Conservation (phyloP, 2,113 vertebrate species). For the Grammatotria lemairii region DNA sequence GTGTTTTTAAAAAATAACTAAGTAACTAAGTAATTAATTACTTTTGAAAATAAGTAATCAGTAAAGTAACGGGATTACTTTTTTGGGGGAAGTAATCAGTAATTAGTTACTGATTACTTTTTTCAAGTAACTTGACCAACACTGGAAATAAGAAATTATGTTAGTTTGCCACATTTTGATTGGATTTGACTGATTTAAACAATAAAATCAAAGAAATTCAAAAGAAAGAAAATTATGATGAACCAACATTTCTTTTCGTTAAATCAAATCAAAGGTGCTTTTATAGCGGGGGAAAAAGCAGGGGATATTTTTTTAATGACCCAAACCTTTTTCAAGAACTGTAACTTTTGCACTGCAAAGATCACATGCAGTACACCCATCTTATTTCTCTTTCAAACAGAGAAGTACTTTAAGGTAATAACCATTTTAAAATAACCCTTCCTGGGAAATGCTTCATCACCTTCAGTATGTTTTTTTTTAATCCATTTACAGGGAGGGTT, state of each 20-base stretch:
- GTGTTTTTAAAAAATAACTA: too few species aligned
- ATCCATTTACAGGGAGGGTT: constrained; percentile 59
- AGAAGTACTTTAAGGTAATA: background rate
- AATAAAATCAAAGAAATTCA: background rate
- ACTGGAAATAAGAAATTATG: background rate
- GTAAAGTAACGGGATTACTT: too few species aligned
- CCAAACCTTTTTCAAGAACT: background rate
- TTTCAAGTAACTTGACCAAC: too few species aligned
- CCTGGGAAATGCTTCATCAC: constrained; percentile 10
- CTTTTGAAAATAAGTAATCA: too few species aligned
- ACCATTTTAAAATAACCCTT: background rate
- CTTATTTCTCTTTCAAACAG: background rate
- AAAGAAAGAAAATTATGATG: background rate
- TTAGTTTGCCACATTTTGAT: background rate
- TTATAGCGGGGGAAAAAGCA: fast-evolving
- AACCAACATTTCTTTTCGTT: background rate
- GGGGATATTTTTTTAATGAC: background rate
- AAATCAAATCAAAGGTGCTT: background rate
- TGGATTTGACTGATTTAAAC: background rate
- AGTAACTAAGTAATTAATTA: too few species aligned
- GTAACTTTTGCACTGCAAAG: background rate
- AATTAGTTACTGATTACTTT: too few species aligned
- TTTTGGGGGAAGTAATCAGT: too few species aligned
- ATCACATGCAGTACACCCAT: background rate
- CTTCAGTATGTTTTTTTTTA: background rate